Evolutionary conservation across 1,140 invertebrate genomes (phyloP), one percentile per base, ranked within the genome.

Genomic region (Elysia chlorotica): DNA sequence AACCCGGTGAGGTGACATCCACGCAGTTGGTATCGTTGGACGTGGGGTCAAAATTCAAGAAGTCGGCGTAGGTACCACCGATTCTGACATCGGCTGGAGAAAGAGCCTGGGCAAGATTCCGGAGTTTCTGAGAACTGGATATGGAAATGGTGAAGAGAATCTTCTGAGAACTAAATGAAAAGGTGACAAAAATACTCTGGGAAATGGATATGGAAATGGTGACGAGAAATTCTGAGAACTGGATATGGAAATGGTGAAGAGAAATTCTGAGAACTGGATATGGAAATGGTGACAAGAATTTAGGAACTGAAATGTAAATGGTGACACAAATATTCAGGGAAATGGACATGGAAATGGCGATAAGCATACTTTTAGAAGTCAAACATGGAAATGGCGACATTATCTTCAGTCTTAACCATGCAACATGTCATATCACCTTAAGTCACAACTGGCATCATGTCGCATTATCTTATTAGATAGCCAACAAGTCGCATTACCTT

Each of bases 61-160:
- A 67, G 48, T 67, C 65, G 31, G 65, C 35, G 56, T 54, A 30
- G 4, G 65, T 67, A 54, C 65, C 65, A 19, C 65, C 65, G 33
- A 67, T 14, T 21, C 65, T 25, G 23, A 67, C 23, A 33, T 67
- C 28, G 56, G 37, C n/a, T 3, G 65, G 65, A 23, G 65, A 53
- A 48, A 67, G 48, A 2, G 65, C 65, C 17, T n/a, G 5, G 25
- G 65, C 65, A n/a, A 67, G n/a, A n/a, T 67, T 67, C 14, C 56
- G 65, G 2, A 67, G 48, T 54, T 67, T 67, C 23, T 30, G 1
- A 54, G 65, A 54, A 2, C 65, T 67, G 48, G 4, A 2, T 30
- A 35, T 48, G 3, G 28, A 14, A 19, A 59, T 10, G 28, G 10
- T 5, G 10, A 59, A 14, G 10, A 59, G 19, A 28, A 59, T 59